Conservation (phyloP, 2,888 invertebrate genomes). For the Phengaris arion region DNA sequence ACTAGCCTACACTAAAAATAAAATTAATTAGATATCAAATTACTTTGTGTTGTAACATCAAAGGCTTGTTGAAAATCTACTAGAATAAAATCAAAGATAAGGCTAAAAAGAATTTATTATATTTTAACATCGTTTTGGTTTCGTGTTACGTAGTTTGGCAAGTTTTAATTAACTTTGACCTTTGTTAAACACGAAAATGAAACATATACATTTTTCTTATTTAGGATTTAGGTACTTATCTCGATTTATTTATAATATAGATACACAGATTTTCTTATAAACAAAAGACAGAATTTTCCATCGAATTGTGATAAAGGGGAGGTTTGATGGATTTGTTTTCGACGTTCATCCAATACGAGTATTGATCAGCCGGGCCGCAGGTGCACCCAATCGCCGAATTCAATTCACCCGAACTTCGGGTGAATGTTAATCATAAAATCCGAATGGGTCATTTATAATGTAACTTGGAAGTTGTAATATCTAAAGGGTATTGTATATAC, state of each 20-base stretch:
- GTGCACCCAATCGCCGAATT: conserved; percentile 23
- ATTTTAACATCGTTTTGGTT: neutral
- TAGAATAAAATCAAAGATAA: neutral
- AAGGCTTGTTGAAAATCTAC: neutral
- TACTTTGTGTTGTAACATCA: conserved; percentile 1
- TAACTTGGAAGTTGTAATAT: neutral
- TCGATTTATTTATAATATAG: neutral
- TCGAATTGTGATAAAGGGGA: neutral
- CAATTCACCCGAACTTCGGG: conserved; percentile 5
- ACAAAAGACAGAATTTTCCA: neutral
- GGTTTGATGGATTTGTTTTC: conserved; percentile 21
- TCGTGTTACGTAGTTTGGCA: neutral
- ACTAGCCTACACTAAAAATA: neutral
- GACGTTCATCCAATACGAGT: conserved; percentile 16
- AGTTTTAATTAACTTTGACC: neutral
- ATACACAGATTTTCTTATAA: neutral
- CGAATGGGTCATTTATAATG: conserved; percentile 15
- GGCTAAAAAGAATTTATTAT: neutral
- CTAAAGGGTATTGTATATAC: neutral
- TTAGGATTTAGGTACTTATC: too few species aligned
- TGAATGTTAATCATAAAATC: conserved; percentile 24
- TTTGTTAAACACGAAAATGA: neutral
- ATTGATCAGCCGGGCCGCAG: conserved; percentile 15
- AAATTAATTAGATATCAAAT: neutral
- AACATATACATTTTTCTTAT: too few species aligned